These are phyloP conservation scores for Oreochromis mossambicus DNA, from an alignment of 2,797 vertebrate species.

Conservation along the genomic window DNA sequence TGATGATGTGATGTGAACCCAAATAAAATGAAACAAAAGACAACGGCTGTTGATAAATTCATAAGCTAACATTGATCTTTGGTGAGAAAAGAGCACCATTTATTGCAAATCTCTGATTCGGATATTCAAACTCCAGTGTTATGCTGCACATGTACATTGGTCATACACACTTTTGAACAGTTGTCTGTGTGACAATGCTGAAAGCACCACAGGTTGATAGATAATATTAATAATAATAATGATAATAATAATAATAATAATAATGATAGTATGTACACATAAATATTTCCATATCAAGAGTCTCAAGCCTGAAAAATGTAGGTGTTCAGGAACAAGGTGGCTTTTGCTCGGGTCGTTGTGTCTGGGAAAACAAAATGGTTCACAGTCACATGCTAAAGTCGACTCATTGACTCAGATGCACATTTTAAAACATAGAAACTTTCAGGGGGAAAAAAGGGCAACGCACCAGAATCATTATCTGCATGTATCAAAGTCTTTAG, in stretches of 20 bases:
- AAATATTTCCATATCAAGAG: constrained; percentile 45
- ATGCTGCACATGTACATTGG: constrained; percentile 57
- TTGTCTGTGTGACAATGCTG: constrained; percentile 52
- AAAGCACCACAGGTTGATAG: constrained; percentile 71
- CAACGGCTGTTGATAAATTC: neutral
- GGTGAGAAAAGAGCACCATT: constrained; percentile 79
- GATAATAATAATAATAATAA: neutral
- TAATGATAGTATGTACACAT: constrained; percentile 51
- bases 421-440: constrained; percentile 34
- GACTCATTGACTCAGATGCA: constrained; percentile 36
- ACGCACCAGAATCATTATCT: constrained; percentile 20
- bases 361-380: constrained; percentile 37
- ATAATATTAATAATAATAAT: constrained; percentile 14
- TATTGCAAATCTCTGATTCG: constrained; percentile 74
- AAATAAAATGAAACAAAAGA: neutral
- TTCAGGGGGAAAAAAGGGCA: constrained; percentile 13
- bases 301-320: constrained; percentile 11
- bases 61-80: constrained; percentile 49
- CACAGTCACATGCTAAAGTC: constrained; percentile 48
- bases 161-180: constrained; percentile 62
- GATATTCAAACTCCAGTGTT: constrained; percentile 69
- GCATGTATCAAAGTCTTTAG: constrained; percentile 49
- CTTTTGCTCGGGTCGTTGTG: constrained; percentile 5
- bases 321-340: constrained; percentile 21
- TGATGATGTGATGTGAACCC: neutral